A percentile compares a stretch with the other conserved stretches of the same genome.
Evolutionary conservation across 2,797 vertebrate genomes (phyloP).

Genomic region (Microtus agrestis): DNA sequence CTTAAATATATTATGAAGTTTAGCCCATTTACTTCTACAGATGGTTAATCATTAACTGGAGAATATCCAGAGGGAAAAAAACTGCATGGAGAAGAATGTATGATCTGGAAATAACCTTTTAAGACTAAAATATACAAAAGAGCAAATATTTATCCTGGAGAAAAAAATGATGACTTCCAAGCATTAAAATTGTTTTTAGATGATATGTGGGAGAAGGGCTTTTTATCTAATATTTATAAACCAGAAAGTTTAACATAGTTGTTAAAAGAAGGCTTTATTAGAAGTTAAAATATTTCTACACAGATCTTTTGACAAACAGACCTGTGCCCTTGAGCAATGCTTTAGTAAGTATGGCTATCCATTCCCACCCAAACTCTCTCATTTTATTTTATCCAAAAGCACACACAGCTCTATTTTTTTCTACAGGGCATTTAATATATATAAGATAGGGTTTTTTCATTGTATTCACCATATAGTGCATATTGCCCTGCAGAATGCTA

Average conservation of each 20-base stretch:
- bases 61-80: conserved; percentile 35
- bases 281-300: conserved; percentile 26
- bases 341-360: background rate
- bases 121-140: conserved; percentile 13
- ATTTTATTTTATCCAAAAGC: background rate
- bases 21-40: background rate
- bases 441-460: too few relatives aligned
- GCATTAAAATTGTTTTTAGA: background rate
- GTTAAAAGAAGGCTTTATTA: conserved; percentile 16
- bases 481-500: background rate
- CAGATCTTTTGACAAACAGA: background rate
- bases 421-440: background rate
- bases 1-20: conserved; percentile 2
- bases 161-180: background rate
- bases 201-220: background rate
- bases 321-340: background rate
- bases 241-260: background rate
- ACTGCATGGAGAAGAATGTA: background rate
- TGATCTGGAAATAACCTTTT: conserved; percentile 9
- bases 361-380: accelerated
- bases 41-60: background rate
- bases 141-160: conserved; percentile 14
- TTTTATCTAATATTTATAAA: conserved; percentile 15
- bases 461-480: too few relatives aligned
- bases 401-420: background rate